Percentiles rank a stretch among this genome's conserved stretches.
Evolutionary conservation across 2,888 invertebrate genomes (phyloP).

Genomic region (Tiliacea aurago): DNA sequence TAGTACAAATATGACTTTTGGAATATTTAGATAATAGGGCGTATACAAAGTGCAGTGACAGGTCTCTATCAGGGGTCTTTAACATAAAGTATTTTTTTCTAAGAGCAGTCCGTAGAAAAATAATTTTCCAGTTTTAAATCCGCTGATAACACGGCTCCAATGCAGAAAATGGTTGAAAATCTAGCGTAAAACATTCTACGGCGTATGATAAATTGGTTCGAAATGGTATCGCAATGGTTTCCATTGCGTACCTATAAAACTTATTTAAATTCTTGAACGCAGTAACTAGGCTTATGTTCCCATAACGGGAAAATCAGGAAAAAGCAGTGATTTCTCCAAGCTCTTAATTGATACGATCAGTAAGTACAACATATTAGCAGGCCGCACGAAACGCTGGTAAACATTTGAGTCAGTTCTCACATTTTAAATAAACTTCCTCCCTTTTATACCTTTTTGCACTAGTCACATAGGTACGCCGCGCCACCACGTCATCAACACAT

Average conservation of each 20-base stretch:
- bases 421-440: conserved; percentile 3
- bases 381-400: background rate
- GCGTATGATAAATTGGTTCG: too few species aligned
- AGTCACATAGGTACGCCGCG: background rate
- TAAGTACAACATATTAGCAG: background rate
- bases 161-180: background rate
- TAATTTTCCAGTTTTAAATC: background rate
- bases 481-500: conserved; percentile 4
- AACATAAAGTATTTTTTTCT: background rate
- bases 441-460: conserved; percentile 9
- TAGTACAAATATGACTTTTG: background rate
- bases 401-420: conserved; percentile 29
- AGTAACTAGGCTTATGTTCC: background rate
- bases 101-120: background rate
- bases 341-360: conserved; percentile 26
- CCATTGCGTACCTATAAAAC: background rate
- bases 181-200: background rate
- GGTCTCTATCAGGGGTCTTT: background rate
- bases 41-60: background rate
- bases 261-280: too few species aligned
- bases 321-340: conserved; percentile 13
- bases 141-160: background rate
- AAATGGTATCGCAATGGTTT: too few species aligned
- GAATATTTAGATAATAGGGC: too few species aligned
- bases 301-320: background rate